Evolutionary conservation across 2,888 invertebrate genomes (phyloP).

Genomic region (Eupithecia centaureata): DNA sequence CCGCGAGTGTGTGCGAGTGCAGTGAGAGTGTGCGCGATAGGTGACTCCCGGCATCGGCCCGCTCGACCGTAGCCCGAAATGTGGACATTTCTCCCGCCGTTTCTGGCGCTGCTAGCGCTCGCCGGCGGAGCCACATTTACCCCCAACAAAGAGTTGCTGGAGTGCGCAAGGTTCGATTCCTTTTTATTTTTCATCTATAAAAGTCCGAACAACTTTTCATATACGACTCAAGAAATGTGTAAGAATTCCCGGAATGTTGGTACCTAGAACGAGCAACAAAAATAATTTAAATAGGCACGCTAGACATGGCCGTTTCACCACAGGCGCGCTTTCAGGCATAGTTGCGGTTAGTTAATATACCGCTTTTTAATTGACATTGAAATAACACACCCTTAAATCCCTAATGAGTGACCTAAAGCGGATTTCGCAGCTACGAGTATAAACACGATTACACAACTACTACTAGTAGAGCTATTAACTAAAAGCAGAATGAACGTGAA

Average conservation of each 20-base stretch:
- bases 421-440: not conserved
- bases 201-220: not conserved
- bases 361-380: constrained; percentile 38
- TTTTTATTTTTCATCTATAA: constrained; percentile 1
- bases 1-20: constrained; percentile 70
- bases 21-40: constrained; percentile 69
- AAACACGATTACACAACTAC: constrained; percentile 4
- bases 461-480: not conserved
- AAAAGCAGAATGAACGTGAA: not conserved
- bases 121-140: constrained; percentile 70
- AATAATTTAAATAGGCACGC: constrained; percentile 75
- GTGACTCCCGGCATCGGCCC: constrained; percentile 63
- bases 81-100: constrained; percentile 70
- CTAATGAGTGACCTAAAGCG: constrained; percentile 15
- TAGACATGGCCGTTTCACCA: constrained; percentile 50
- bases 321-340: constrained; percentile 32
- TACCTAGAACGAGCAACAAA: constrained; percentile 74
- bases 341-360: constrained; percentile 24
- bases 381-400: constrained; percentile 25
- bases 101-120: constrained; percentile 68
- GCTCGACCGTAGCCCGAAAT: constrained; percentile 70
- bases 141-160: constrained; percentile 75
- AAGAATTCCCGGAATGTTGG: constrained; percentile 31
- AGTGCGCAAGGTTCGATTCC: constrained; percentile 78
- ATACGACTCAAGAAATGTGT: not conserved